Evolutionary conservation across 23 tunicate genomes (phyloP).

Genomic region (Halocynthia aurantium): DNA sequence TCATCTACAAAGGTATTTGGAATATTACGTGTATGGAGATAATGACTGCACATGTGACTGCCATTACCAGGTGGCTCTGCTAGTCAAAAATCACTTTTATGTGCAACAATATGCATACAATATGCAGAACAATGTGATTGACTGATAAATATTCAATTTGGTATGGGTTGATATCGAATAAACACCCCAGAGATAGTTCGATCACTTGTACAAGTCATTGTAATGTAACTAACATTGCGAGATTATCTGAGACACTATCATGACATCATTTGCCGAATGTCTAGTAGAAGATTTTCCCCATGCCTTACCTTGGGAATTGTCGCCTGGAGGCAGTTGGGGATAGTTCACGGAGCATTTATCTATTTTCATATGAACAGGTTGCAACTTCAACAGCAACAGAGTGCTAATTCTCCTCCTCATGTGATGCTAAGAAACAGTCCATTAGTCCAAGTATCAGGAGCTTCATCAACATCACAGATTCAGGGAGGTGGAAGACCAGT

Average conservation of each 20-base stretch:
- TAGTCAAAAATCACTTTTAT: too few species aligned
- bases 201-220: too few species aligned
- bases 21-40: not conserved
- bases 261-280: too few species aligned
- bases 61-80: too few species aligned
- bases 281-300: too few species aligned
- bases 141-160: too few species aligned
- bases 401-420: slow-evolving; percentile 61
- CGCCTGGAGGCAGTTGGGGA: too few species aligned
- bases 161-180: too few species aligned
- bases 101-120: too few species aligned
- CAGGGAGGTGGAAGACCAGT: slow-evolving; percentile 12
- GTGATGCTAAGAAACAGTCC: not conserved
- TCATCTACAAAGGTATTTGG: slow-evolving; percentile 59
- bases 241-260: not conserved
- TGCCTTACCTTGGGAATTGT: too few species aligned
- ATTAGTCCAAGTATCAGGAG: not conserved
- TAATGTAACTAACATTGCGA: not conserved
- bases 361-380: slow-evolving; percentile 22
- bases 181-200: too few species aligned
- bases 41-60: not conserved
- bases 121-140: too few species aligned
- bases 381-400: slow-evolving; percentile 57
- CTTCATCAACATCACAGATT: slow-evolving; percentile 1
- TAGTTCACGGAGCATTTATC: not conserved